Evolutionary conservation across 2,797 vertebrate species (phyloP), one percentile per base, ranked within the genome.

Genomic region (Sebastes trivittatus): DNA sequence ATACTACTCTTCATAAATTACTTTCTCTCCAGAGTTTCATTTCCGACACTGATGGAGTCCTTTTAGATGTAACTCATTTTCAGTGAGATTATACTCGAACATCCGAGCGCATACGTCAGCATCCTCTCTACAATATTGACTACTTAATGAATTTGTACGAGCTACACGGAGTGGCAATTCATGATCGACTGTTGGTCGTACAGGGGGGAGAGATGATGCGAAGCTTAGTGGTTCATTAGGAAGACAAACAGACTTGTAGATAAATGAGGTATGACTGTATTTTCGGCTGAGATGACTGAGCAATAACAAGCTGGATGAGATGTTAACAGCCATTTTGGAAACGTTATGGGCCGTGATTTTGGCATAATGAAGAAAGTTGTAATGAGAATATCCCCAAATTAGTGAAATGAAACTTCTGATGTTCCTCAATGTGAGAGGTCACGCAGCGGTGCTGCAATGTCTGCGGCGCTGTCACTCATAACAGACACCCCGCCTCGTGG

Each of bases 11-110:
- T 54, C 22, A 75, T 49, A 60, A 65, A 70, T 75, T 23, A 23
- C 14, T 69, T 67, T 56, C 38, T 63, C 70, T 49, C 49, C n/a
- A 63, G 36, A 65, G 54, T 34, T 68, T 81, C n/a, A 73, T 78
- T 77, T 63, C 61, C 3, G 11, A 68, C 63, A 73, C 30, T 46
- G 60, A 78, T 67, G 42, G 34, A 85, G 23, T 74, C 49, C 25
- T 81, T 82, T 64, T 78, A 70, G 72, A 5, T 25, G 78, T 74
- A 78, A 87, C 77, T 77, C 72, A 75, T 75, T 78, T 82, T 64
- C 52, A 85, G 56, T 2, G 5, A 74, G 52, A 70, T 82, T 54
- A 68, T 69, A 78, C 67, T 72, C 22, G 6, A 23, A 62, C 62
- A 81, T 77, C 65, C 27, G 2, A 70, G n/a, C 7, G 20, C 59